Percentiles rank a stretch among this genome's conserved stretches.
Conservation (phyloP, 2,113 vertebrate species). For the Stictonetta naevosa region DNA sequence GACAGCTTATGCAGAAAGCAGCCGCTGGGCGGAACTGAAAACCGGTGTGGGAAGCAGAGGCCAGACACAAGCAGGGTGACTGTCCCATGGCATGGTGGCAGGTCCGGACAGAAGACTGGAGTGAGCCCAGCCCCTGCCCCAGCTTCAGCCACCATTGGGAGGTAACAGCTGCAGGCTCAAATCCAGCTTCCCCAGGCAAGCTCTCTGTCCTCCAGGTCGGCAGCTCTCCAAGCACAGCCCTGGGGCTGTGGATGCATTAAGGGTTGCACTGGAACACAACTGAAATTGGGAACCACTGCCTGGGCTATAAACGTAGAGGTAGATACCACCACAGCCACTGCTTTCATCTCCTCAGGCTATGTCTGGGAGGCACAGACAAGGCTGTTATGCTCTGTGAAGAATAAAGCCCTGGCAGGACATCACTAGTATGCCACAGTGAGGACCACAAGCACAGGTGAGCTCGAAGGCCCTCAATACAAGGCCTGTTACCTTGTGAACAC, state of each 20-base stretch:
- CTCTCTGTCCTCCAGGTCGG: neutral
- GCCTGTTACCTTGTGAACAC: neutral
- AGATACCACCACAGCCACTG: neutral
- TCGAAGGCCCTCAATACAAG: neutral
- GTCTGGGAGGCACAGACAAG: neutral
- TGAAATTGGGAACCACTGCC: neutral
- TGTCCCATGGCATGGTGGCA: no score
- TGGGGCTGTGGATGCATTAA: neutral
- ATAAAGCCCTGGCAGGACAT: fast-evolving
- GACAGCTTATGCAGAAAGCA: neutral
- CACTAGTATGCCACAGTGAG: neutral
- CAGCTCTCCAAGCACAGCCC: neutral
- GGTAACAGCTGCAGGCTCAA: neutral
- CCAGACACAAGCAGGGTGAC: neutral
- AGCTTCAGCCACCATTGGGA: neutral
- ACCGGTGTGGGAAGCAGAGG: neutral
- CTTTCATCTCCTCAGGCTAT: neutral
- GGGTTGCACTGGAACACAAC: neutral
- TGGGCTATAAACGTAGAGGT: neutral
- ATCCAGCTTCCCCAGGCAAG: neutral
- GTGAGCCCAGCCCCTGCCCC: no score
- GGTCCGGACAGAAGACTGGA: no score
- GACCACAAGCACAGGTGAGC: neutral
- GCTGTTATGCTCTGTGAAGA: neutral
- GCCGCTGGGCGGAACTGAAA: neutral